Percentiles rank a stretch among this genome's conserved stretches.
These are phyloP conservation scores for Scaptomyza flava DNA, from an alignment of 2,888 invertebrate genomes.

Conservation along the genomic window DNA sequence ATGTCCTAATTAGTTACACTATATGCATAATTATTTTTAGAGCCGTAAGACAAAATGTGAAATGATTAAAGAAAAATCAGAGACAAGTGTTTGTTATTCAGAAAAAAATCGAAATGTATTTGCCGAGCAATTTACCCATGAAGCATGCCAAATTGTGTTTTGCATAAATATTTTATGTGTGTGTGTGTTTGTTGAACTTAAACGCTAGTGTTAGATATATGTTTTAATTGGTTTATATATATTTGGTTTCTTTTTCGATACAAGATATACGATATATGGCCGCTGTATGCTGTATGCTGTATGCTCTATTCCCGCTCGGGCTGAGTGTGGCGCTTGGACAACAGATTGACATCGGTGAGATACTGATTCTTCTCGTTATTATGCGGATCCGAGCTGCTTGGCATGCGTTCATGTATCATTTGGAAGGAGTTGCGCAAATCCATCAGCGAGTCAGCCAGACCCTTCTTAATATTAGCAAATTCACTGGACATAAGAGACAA, in stretches of 20 bases:
- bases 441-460: slow-evolving; percentile 90
- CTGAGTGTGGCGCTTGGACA: slow-evolving; percentile 77
- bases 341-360: slow-evolving; percentile 80
- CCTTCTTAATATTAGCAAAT: slow-evolving; percentile 92
- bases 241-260: slow-evolving; percentile 9
- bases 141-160: slow-evolving; percentile 30
- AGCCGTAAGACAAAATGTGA: slow-evolving; percentile 30
- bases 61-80: slow-evolving; percentile 5
- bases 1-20: slow-evolving; percentile 27
- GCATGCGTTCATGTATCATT: slow-evolving; percentile 86
- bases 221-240: slow-evolving; percentile 9
- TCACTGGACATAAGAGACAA: slow-evolving; percentile 93
- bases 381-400: slow-evolving; percentile 86
- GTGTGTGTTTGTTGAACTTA: slow-evolving; percentile 28
- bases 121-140: slow-evolving; percentile 37
- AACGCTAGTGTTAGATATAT: slow-evolving; percentile 54
- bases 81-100: slow-evolving; percentile 45
- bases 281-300: no score
- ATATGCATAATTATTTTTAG: slow-evolving; percentile 5
- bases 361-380: slow-evolving; percentile 84
- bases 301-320: slow-evolving; percentile 35
- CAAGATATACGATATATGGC: neutral
- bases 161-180: slow-evolving; percentile 48
- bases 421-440: slow-evolving; percentile 89
- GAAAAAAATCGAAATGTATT: slow-evolving; percentile 55